Conservation (phyloP, 2,797 vertebrate genomes). For the Xiphophorus birchmanni region DNA sequence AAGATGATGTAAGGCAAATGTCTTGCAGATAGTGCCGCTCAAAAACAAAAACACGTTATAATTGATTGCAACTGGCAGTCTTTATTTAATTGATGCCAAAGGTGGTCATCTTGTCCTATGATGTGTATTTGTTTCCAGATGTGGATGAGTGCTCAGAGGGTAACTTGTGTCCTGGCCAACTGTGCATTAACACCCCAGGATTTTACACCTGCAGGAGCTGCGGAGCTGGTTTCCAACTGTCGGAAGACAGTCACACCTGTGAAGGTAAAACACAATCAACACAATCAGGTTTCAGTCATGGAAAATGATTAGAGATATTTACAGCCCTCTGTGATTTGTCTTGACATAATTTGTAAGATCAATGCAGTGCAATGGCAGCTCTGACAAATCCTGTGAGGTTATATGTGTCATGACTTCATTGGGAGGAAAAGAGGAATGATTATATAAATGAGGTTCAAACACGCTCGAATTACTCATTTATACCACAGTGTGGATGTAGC, state of each 20-base stretch:
- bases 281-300: constrained; percentile 1
- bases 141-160: constrained; percentile 75
- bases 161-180: constrained; percentile 68
- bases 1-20: constrained; percentile 65
- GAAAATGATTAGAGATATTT: constrained; percentile 54
- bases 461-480: constrained; percentile 59
- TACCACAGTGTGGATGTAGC: constrained; percentile 52
- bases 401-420: constrained; percentile 77
- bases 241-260: constrained; percentile 57
- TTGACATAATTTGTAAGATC: constrained; percentile 73
- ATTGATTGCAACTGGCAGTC: constrained; percentile 60
- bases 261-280: constrained; percentile 58
- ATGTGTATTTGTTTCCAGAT: constrained; percentile 72
- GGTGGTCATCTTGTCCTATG: constrained; percentile 61
- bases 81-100: constrained; percentile 63
- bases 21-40: constrained; percentile 46
- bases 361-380: constrained; percentile 55
- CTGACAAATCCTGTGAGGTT: constrained; percentile 61
- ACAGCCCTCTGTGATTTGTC: constrained; percentile 50
- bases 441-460: constrained; percentile 66
- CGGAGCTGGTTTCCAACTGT: constrained; percentile 57
- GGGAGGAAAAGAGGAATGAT: constrained; percentile 62
- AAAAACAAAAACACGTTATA: constrained; percentile 46
- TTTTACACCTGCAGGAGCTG: constrained; percentile 75
- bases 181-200: constrained; percentile 73